Evolutionary conservation across 1,140 invertebrate genomes (phyloP).

Genomic region (Microplitis mediator): DNA sequence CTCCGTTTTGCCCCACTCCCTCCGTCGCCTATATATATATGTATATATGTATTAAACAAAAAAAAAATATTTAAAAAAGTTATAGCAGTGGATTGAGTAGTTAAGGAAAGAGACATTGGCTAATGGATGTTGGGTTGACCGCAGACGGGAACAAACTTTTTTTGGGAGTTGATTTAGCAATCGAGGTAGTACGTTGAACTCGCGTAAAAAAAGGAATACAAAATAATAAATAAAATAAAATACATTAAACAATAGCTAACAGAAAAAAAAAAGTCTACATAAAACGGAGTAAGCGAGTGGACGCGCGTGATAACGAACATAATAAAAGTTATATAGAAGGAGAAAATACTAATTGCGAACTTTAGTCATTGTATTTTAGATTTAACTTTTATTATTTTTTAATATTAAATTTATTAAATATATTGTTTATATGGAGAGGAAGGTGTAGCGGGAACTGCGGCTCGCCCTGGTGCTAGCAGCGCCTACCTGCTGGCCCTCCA

Average conservation of each 20-base stretch:
- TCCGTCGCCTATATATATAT: too few relatives aligned
- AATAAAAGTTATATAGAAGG: background rate
- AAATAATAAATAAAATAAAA: conserved; percentile 2
- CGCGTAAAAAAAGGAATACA: conserved; percentile 7
- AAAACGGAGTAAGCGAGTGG: background rate
- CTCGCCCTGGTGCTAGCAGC: conserved; percentile 61
- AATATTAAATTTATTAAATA: background rate
- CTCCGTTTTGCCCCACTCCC: too few relatives aligned
- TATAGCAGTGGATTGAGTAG: background rate
- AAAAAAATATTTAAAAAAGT: background rate
- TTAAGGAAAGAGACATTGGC: conserved; percentile 11
- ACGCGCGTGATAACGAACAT: background rate
- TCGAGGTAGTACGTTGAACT: conserved; percentile 18
- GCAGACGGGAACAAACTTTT: conserved; percentile 26
- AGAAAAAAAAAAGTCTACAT: background rate
- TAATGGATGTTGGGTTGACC: conserved; percentile 28
- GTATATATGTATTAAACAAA: background rate
- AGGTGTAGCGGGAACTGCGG: conserved; percentile 61
- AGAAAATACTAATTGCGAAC: conserved; percentile 3
- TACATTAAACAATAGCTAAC: too few relatives aligned
- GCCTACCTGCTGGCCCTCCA: conserved; percentile 76
- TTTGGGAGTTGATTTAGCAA: conserved; percentile 27
- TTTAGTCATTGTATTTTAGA: background rate
- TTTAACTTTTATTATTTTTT: too few relatives aligned
- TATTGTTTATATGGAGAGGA: conserved; percentile 34